A percentile compares a stretch with the other conserved stretches of the same genome.
Evolutionary conservation across 1,140 invertebrate genomes (phyloP).

Genomic region (Heliconius hermathena): DNA sequence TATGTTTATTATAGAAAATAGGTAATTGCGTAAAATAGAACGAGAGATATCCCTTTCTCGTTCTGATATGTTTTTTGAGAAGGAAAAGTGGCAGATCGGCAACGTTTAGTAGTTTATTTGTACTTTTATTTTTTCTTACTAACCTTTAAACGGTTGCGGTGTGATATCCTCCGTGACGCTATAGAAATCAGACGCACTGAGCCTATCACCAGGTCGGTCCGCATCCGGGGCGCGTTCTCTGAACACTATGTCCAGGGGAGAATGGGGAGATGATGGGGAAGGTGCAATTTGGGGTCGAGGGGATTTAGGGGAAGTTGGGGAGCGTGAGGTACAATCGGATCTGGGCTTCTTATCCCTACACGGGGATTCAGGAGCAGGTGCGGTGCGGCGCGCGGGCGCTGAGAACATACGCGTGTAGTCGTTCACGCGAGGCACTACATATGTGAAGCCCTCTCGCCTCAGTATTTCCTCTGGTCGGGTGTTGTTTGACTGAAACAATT

Average conservation of each 20-base stretch:
- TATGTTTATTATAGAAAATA: no score
- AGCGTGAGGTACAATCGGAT: conserved; percentile 36
- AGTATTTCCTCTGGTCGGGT: conserved; percentile 64
- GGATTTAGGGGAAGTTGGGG: not conserved
- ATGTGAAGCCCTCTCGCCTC: conserved; percentile 76
- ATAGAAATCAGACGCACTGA: conserved; percentile 80
- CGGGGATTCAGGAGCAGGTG: conserved; percentile 66
- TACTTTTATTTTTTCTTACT: not conserved
- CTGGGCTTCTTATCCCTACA: conserved; percentile 76
- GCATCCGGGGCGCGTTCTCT: conserved; percentile 51
- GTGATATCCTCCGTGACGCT: conserved; percentile 75
- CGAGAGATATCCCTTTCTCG: no score
- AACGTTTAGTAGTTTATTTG: no score
- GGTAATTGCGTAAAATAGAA: no score
- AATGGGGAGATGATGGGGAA: not conserved
- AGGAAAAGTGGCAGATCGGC: no score
- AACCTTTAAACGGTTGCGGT: conserved; percentile 79
- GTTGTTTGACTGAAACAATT: conserved; percentile 47
- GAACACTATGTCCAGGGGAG: conserved; percentile 50
- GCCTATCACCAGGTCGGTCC: conserved; percentile 52
- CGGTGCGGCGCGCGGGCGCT: conserved; percentile 68
- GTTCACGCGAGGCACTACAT: conserved; percentile 81
- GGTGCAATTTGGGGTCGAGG: conserved; percentile 27
- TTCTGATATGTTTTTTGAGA: no score
- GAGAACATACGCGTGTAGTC: conserved; percentile 81